Evolutionary conservation across 2,113 vertebrate species (phyloP), one percentile per base, ranked within the genome.

Genomic region (Hystrix brachyura): DNA sequence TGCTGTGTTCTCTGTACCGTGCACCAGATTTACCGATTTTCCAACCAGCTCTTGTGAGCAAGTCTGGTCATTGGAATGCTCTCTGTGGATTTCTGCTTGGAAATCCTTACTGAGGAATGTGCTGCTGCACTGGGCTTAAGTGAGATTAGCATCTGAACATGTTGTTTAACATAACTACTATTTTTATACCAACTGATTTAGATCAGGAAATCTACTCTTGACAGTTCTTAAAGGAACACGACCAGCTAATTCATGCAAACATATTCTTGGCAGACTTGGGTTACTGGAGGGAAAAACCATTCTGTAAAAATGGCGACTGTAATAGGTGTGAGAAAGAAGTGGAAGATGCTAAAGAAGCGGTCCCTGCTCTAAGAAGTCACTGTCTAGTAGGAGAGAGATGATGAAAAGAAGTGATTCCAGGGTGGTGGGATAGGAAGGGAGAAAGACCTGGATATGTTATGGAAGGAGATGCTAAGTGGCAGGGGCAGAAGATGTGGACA

Each of bases 121-220:
- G 11, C 7, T 38, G 1, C 81, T 87, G 72, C 72, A 11, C 51
- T 5, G 25, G 91, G 43, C 43, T 96, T 90, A 80, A 64, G 95
- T 55, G 51, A 95, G 96, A 98, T 97, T 94, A 97, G 46, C 90
- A 92, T 96, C 92, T 96, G 87, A 84, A 86, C 94, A 25, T 51
- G 76, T 55, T 90, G 69, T 87, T 96, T 94, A 87, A 95, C 86
- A 91, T 69, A 84, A 78, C 82, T 94, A 21, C 89, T 91, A 38
- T 93, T 97, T 95, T 94, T 69, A 53, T 15, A 74, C 48, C 90
- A 85, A 85, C 93, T 93, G 91, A 96, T 93, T 97, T 96, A 81
- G 87, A 93, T 93, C n/a, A 76, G 95, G 91, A 95, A 95, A 71
- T 60, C 62, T 51, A 51, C 60, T 83, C 76, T 83, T 51, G 91